Conservation (phyloP, 2,888 invertebrate species). For the Drosophila tripunctata region DNA sequence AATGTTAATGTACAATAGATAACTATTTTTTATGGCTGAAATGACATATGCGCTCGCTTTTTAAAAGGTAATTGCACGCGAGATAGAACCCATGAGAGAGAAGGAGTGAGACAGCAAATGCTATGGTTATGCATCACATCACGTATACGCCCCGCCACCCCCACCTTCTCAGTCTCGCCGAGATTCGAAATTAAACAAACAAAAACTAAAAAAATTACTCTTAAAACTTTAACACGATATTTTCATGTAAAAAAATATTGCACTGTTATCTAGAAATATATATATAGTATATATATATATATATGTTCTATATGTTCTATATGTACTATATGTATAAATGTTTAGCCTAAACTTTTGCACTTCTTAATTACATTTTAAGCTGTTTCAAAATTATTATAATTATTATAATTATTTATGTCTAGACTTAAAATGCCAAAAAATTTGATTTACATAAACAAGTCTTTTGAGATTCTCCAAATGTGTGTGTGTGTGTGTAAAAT, state of each 20-base stretch:
- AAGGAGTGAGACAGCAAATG: not conserved
- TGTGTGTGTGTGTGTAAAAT: constrained; percentile 26
- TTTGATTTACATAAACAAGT: constrained; percentile 63
- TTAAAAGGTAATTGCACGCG: constrained; percentile 69
- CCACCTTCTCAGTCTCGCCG: constrained; percentile 33
- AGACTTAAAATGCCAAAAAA: constrained; percentile 47
- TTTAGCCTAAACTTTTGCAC: constrained; percentile 4
- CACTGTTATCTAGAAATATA: constrained; percentile 49
- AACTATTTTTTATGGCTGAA: constrained; percentile 52
- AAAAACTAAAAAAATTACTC: constrained; percentile 4
- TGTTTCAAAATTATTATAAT: constrained; percentile 3
- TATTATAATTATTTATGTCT: constrained; percentile 4
- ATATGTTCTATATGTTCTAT: too few species aligned
- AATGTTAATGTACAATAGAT: constrained; percentile 19
- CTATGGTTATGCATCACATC: constrained; percentile 16
- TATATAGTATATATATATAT: not conserved
- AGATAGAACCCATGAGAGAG: constrained; percentile 14
- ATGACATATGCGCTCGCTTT: constrained; percentile 53
- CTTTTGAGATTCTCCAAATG: constrained; percentile 68
- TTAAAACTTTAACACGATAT: constrained; percentile 45
- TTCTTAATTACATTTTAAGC: constrained; percentile 15
- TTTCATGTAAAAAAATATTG: constrained; percentile 68
- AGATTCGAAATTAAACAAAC: constrained; percentile 59
- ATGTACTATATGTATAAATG: constrained; percentile 1
- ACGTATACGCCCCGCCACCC: constrained; percentile 37